These are phyloP conservation scores for Probosciger aterrimus DNA, from an alignment of 2,113 vertebrate genomes.

Conservation along the genomic window DNA sequence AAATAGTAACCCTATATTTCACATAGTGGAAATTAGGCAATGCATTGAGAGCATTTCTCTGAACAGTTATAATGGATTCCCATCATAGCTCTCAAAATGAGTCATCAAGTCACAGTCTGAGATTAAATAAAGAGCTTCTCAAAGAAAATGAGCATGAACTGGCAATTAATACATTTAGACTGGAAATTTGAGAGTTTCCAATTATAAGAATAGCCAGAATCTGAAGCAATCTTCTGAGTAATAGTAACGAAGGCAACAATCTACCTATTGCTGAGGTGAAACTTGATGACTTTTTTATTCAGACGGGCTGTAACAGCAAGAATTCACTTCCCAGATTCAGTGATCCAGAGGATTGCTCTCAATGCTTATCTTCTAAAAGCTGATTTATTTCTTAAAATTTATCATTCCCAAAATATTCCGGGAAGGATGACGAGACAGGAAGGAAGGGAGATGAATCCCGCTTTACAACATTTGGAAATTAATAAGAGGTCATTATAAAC, in stretches of 20 bases:
- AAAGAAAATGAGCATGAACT: constrained; percentile 20
- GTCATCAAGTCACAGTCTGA: constrained; percentile 9
- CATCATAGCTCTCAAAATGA: constrained; percentile 30
- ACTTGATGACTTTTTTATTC: neutral
- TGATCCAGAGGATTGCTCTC: neutral
- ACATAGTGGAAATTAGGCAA: neutral
- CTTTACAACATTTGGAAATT: neutral
- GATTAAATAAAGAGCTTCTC: constrained; percentile 28
- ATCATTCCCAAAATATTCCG: neutral
- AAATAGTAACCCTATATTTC: neutral
- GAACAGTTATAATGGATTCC: constrained; percentile 20
- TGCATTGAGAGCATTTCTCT: neutral
- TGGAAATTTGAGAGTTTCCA: neutral
- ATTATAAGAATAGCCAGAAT: neutral
- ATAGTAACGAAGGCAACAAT: neutral
- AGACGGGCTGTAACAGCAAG: neutral
- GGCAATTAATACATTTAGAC: constrained; percentile 29
- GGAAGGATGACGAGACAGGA: neutral
- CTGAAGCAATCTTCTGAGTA: neutral
- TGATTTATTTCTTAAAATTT: neutral
- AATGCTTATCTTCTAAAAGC: neutral
- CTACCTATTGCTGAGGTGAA: neutral
- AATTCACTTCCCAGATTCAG: neutral
- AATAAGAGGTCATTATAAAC: neutral
- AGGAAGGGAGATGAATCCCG: neutral